Evolutionary conservation across 2,797 vertebrate species (phyloP).

Genomic region (Phrynocephalus guinanensis): DNA sequence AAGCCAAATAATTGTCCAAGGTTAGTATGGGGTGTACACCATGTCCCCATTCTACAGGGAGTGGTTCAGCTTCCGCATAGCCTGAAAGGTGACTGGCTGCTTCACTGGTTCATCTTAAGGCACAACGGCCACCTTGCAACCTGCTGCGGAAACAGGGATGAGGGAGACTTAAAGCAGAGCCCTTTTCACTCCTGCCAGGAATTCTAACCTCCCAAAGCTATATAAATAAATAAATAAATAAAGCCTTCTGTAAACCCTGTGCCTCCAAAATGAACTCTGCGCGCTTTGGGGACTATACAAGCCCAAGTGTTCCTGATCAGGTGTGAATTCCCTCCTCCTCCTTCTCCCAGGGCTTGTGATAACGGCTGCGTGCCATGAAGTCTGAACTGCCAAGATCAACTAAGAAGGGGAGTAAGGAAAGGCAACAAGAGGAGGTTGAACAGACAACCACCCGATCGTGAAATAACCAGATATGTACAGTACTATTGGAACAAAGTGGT

Average conservation of each 20-base stretch:
- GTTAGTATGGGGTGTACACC: not conserved
- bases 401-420: not conserved
- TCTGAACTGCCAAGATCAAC: not conserved
- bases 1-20: not conserved
- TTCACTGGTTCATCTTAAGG: not conserved
- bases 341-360: not conserved
- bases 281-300: not conserved
- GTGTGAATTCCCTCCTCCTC: not conserved
- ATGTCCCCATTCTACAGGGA: not conserved
- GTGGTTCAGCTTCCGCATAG: not conserved
- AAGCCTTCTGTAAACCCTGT: not conserved
- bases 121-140: not conserved
- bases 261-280: not conserved
- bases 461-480: conserved; percentile 19
- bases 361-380: not conserved
- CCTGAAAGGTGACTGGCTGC: not conserved
- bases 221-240: too few species aligned
- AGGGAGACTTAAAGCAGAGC: not conserved
- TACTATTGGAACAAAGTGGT: conserved; percentile 68
- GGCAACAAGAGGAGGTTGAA: not conserved
- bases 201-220: not conserved
- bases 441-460: conserved; percentile 25
- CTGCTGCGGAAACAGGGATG: not conserved
- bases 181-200: not conserved
- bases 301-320: not conserved